phyloP scores from a whole-genome alignment of 2,113 vertebrate species.

The Corapipo altera region DNA sequence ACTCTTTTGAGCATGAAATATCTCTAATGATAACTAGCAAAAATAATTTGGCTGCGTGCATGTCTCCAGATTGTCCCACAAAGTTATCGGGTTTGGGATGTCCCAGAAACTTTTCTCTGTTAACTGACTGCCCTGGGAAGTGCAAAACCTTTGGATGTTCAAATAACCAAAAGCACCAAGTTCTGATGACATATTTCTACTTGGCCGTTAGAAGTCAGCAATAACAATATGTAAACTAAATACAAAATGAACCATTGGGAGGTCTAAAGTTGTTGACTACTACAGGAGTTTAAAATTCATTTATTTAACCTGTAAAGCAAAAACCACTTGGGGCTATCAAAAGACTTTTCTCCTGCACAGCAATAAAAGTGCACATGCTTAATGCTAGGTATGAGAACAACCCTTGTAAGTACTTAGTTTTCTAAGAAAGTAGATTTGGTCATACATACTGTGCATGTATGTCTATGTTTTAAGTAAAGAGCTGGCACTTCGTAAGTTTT shows the following conservation, averaged over 20 bases:
- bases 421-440: neutral
- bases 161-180: constrained; percentile 15
- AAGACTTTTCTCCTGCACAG: neutral
- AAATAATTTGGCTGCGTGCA: neutral
- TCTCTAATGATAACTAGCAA: neutral
- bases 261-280: neutral
- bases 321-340: neutral
- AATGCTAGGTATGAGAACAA: neutral
- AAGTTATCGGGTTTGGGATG: neutral
- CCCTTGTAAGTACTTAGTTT: neutral
- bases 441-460: constrained; percentile 14
- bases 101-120: neutral
- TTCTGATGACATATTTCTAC: neutral
- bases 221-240: neutral
- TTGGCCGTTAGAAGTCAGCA: neutral
- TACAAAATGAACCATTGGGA: neutral
- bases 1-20: neutral
- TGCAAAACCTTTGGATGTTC: constrained; percentile 7
- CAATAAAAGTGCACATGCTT: constrained; percentile 12
- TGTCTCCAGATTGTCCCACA: neutral
- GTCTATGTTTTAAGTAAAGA: neutral
- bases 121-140: neutral
- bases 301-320: neutral
- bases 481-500: neutral
- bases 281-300: neutral